A percentile compares a stretch with the other conserved stretches of the same genome.
phyloP scores from a whole-genome alignment of 2,888 invertebrate genomes.

The Ametastegia equiseti region DNA sequence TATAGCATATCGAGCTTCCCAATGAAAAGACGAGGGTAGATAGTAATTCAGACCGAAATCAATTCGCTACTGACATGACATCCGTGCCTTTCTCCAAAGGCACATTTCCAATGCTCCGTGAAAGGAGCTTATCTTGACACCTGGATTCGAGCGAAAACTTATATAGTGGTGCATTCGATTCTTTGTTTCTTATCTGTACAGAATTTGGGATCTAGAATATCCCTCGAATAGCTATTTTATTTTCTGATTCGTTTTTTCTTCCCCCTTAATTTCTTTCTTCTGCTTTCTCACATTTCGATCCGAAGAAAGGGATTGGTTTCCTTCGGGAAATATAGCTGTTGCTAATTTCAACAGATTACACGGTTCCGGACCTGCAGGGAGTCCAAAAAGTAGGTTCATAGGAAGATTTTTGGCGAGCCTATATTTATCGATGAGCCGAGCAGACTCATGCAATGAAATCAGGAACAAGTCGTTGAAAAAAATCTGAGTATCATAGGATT shows the following conservation, averaged over 20 bases:
- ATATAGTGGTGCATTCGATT: neutral
- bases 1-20: neutral
- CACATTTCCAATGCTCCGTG: conserved; percentile 7
- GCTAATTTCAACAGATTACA: no score
- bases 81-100: neutral
- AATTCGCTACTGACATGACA: conserved; percentile 23
- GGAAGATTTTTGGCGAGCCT: no score
- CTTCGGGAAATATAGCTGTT: no score
- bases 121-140: conserved; percentile 29
- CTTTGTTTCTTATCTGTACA: neutral
- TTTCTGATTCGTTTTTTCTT: neutral
- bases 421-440: no score
- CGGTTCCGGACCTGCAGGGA: no score
- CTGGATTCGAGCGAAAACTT: conserved; percentile 6
- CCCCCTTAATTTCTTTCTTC: neutral
- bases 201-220: neutral
- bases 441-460: no score
- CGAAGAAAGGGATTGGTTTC: no score
- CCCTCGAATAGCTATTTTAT: conserved; percentile 7
- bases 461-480: no score
- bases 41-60: conserved; percentile 26
- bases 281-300: no score
- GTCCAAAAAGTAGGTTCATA: no score
- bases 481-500: no score
- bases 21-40: conserved; percentile 31